Base-by-base conservation (phyloP, 2,888 invertebrate species). In the Tachina grossa region DNA sequence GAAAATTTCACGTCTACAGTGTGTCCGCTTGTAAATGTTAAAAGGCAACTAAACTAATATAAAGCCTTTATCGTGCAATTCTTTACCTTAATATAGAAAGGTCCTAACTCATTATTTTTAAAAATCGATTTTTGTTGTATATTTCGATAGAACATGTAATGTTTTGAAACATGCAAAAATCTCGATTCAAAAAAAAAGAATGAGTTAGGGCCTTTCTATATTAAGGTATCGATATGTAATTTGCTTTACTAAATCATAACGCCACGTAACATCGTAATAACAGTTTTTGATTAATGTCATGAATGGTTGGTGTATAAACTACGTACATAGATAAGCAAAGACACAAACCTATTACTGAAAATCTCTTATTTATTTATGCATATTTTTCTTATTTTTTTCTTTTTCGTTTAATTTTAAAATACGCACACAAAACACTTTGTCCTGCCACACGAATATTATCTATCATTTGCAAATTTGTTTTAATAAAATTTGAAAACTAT, bases 351-450 rank as follows among this genome's bases (percentile, higher is more conserved):
- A 57, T 74, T n/a, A 10, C 39, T 45, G 22, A 14, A 72, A 68
- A 61, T 55, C 51, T 68, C 49, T 59, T 49, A 49, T 53, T 63
- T 49, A 39, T 10, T 68, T 82, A 31, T 31, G 31, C 72, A 63
- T 81, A 11, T 68, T 78, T 71, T 65, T 80, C 61, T 41, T 71
- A 49, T 61, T 57, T 72, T 87, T 89, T 88, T 86, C 87, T 88
- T 88, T 89, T 79, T 66, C 75, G 89, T 88, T 87, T 71, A 87
- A 83, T 87, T 55, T 85, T 83, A 55, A 85, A 78, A 74, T 68
- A 76, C 16, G 63, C 83, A 77, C 68, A 83, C 47, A 53, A 78
- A 86, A 69, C 63, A 84, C 39, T 53, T 69, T 61, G 5, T 13
- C 19, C 14, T 19, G 16, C n/a, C 49, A 78, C 47, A 57, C 55